These are phyloP conservation scores for Girardinus metallicus DNA, from an alignment of 2,797 vertebrate genomes.

Conservation along the genomic window DNA sequence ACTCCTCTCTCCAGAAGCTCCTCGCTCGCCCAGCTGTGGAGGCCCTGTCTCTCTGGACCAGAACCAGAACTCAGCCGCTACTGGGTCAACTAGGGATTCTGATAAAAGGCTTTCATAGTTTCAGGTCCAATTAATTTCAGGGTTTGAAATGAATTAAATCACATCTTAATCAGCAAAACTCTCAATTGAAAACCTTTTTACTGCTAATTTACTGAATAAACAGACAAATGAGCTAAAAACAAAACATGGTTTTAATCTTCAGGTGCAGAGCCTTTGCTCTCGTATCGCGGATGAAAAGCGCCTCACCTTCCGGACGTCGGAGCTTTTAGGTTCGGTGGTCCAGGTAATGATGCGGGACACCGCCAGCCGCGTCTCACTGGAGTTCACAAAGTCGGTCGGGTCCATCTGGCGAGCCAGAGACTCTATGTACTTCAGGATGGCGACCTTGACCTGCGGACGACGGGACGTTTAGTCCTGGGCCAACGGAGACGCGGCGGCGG, in stretches of 20 bases:
- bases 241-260: no score
- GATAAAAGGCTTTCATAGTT: conserved; percentile 7
- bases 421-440: conserved; percentile 96
- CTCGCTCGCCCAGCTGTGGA: conserved; percentile 92
- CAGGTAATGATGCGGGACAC: conserved; percentile 98
- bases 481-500: background rate
- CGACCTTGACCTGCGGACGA: conserved; percentile 90
- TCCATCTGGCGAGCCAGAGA: conserved; percentile 95
- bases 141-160: no score
- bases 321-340: conserved; percentile 98
- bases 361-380: conserved; percentile 95
- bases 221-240: no score
- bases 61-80: conserved; percentile 31
- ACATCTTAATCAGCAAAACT: no score
- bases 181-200: no score
- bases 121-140: no score
- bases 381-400: conserved; percentile 95
- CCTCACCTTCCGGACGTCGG: conserved; percentile 94
- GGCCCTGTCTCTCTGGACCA: conserved; percentile 74
- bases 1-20: conserved; percentile 71
- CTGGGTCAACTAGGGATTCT: background rate
- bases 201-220: no score
- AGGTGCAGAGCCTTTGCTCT: no score
- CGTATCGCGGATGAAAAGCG: no score
- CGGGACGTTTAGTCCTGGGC: background rate